Evolutionary conservation across 2,888 invertebrate genomes (phyloP).

Genomic region (Eugnorisma glareosa): DNA sequence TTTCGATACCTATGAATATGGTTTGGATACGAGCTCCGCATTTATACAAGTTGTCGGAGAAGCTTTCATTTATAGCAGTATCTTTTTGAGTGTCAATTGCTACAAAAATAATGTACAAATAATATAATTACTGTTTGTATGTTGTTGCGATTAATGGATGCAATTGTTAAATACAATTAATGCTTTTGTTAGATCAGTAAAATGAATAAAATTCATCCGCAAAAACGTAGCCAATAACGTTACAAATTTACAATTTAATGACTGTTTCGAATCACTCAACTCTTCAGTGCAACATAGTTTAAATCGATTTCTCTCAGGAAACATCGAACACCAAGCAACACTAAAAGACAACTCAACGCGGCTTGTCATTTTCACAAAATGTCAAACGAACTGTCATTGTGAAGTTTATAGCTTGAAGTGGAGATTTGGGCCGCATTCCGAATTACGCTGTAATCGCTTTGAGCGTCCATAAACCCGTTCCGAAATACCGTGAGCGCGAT

Average conservation of each 20-base stretch:
- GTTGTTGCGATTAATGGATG: background rate
- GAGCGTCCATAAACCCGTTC: too few relatives aligned
- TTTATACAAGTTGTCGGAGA: background rate
- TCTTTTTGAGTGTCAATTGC: background rate
- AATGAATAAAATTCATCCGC: background rate
- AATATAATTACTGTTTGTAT: background rate
- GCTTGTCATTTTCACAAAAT: slow-evolving; percentile 14
- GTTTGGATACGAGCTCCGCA: background rate
- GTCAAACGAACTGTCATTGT: slow-evolving; percentile 5
- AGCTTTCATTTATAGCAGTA: background rate
- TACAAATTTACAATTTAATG: background rate
- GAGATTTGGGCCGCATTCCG: too few relatives aligned
- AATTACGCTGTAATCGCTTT: too few relatives aligned
- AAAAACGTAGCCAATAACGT: background rate
- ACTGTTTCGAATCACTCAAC: background rate
- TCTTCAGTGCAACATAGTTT: background rate
- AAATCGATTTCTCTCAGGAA: background rate
- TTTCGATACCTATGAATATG: too few relatives aligned
- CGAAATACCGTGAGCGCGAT: too few relatives aligned
- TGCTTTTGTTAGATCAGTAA: background rate
- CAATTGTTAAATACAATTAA: background rate
- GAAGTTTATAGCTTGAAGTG: background rate
- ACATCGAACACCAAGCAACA: background rate
- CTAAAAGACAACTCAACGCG: slow-evolving; percentile 10
- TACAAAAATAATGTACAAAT: background rate